phyloP scores from a whole-genome alignment of 37 sponge, comb jelly and placozoan genomes.

The Tethya wilhelma region DNA sequence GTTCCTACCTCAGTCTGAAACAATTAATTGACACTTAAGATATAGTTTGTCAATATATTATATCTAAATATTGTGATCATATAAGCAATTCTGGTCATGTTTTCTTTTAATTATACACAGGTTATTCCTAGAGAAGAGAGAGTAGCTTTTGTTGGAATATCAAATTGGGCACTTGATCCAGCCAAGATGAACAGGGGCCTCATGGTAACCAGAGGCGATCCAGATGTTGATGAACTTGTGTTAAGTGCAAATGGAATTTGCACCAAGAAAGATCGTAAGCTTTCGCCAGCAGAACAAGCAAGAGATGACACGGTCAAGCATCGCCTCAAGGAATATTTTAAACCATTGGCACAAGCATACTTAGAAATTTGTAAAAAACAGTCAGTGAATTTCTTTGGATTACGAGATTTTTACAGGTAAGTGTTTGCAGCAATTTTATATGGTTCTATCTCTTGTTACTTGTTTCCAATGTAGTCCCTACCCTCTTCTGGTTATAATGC shows the following conservation, averaged over 20 bases:
- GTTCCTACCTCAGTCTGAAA: no score
- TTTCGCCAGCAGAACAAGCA: no score
- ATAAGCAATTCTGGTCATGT: no score
- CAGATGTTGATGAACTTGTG: slow-evolving; percentile 72
- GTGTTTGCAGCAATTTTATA: neutral
- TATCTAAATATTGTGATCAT: no score
- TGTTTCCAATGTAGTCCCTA: no score
- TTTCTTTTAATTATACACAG: slow-evolving; percentile 11
- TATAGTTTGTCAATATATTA: no score
- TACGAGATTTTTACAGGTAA: slow-evolving; percentile 96
- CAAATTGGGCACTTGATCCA: slow-evolving; percentile 99
- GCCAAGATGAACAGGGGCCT: slow-evolving; percentile 99
- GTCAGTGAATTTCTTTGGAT: slow-evolving; percentile 85
- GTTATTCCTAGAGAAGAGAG: slow-evolving; percentile 56
- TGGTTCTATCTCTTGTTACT: no score
- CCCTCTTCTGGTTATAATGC: no score
- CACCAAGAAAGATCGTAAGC: slow-evolving; percentile 36
- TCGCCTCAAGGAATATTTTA: slow-evolving; percentile 48
- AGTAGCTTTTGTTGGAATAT: slow-evolving; percentile 95
- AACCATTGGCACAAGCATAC: slow-evolving; percentile 74
- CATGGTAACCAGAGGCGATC: slow-evolving; percentile 89
- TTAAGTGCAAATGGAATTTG: slow-evolving; percentile 86
- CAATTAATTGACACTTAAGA: no score
- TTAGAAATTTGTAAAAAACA: slow-evolving; percentile 19
- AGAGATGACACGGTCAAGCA: slow-evolving; percentile 42